Percentiles rank a stretch among this genome's conserved stretches.
These are phyloP conservation scores for Molossus alvarezi DNA, from an alignment of 2,797 vertebrate genomes.

Conservation along the genomic window DNA sequence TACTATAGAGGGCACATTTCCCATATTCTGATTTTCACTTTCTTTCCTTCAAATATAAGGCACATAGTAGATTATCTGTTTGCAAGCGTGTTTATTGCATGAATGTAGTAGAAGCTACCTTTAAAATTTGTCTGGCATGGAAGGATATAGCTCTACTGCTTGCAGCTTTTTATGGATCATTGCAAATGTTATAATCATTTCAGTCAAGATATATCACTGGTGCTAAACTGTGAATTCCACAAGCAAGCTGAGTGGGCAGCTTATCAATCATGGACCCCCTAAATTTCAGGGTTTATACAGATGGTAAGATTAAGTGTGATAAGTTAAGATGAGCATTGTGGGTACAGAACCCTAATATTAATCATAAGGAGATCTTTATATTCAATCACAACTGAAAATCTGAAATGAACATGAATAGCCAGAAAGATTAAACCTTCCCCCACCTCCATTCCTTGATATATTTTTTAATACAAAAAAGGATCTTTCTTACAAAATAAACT, in stretches of 20 bases:
- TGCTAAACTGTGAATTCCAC: not conserved
- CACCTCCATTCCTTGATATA: not conserved
- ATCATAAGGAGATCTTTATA: not conserved
- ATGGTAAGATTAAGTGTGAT: not conserved
- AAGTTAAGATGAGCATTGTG: not conserved
- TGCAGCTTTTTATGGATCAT: constrained; percentile 33
- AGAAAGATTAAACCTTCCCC: not conserved
- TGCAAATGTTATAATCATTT: constrained; percentile 60
- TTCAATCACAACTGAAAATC: not conserved
- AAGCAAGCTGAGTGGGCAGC: not conserved
- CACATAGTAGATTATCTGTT: constrained; percentile 16
- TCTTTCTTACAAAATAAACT: not conserved
- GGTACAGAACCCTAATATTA: not conserved
- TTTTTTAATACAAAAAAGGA: constrained; percentile 8
- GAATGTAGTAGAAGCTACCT: not conserved
- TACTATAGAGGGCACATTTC: not conserved
- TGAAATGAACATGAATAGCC: not conserved
- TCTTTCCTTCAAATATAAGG: not conserved
- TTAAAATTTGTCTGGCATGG: constrained; percentile 30
- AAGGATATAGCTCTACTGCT: constrained; percentile 28
- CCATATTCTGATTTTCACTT: not conserved
- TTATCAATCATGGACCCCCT: not conserved
- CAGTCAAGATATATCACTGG: not conserved
- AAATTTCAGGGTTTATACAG: not conserved
- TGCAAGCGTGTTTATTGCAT: constrained; percentile 34